Percentiles rank a stretch among this genome's conserved stretches.
phyloP scores from a whole-genome alignment of 1,140 invertebrate genomes.

The Atta texana region DNA sequence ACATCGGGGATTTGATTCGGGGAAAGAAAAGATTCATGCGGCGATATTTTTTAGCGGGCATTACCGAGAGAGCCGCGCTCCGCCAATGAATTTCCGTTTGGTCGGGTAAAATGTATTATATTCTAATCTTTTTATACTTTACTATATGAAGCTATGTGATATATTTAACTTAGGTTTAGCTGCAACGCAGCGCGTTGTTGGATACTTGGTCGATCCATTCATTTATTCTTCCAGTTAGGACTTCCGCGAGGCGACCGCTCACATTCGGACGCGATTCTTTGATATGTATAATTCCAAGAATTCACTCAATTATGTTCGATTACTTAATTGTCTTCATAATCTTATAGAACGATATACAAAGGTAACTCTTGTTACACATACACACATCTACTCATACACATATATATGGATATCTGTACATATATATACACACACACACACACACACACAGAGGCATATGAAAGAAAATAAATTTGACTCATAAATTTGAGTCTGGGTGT shows the following conservation, averaged over 20 bases:
- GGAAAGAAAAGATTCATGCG: slow-evolving; percentile 28
- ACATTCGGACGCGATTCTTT: neutral
- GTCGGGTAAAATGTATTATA: slow-evolving; percentile 42
- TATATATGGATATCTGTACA: too few relatives aligned
- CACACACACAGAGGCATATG: neutral
- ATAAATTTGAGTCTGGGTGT: slow-evolving; percentile 21
- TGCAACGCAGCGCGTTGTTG: neutral
- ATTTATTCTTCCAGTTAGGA: slow-evolving; percentile 31
- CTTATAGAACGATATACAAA: neutral
- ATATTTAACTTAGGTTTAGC: slow-evolving; percentile 61
- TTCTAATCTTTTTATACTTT: slow-evolving; percentile 66
- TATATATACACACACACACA: too few relatives aligned
- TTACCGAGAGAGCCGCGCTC: slow-evolving; percentile 19
- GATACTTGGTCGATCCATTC: neutral
- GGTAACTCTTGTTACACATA: slow-evolving; percentile 4
- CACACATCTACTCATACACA: neutral
- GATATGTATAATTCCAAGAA: slow-evolving; percentile 34
- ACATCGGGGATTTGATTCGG: slow-evolving; percentile 2
- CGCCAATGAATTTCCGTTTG: slow-evolving; percentile 58
- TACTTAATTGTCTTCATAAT: slow-evolving; percentile 3
- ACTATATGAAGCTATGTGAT: slow-evolving; percentile 29
- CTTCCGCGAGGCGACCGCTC: neutral
- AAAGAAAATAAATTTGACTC: slow-evolving; percentile 46
- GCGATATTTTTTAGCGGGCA: slow-evolving; percentile 60
- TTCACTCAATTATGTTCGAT: slow-evolving; percentile 18